These are phyloP conservation scores for Acheta domesticus DNA, from an alignment of 2,888 invertebrate genomes.

Conservation along the genomic window DNA sequence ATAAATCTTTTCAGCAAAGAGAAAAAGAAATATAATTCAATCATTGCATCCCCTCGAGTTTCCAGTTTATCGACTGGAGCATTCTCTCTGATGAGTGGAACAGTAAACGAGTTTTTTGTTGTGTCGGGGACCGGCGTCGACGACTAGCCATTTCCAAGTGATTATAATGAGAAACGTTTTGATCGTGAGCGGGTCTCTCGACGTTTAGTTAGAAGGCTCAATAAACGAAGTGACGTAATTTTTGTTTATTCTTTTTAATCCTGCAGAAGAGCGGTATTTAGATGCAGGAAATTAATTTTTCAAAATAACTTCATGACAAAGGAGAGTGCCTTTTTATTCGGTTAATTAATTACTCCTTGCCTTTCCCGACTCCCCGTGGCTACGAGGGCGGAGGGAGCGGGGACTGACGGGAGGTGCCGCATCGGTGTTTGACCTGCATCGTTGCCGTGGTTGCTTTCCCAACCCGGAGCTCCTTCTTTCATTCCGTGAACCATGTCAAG, in stretches of 20 bases:
- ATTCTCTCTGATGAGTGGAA: too few species aligned
- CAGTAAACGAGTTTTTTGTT: too few species aligned
- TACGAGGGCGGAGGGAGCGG: not conserved
- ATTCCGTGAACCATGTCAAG: too few species aligned
- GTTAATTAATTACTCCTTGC: not conserved
- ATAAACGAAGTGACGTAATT: not conserved
- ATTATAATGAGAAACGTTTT: too few species aligned
- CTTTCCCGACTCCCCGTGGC: not conserved
- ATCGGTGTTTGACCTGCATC: not conserved
- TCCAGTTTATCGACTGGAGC: too few species aligned
- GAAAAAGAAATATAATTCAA: too few species aligned
- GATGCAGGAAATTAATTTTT: conserved; percentile 18
- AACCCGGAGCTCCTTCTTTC: too few species aligned
- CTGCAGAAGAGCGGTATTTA: not conserved
- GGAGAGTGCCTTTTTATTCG: not conserved
- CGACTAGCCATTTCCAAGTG: too few species aligned
- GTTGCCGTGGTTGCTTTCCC: too few species aligned
- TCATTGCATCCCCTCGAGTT: too few species aligned
- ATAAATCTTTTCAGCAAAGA: too few species aligned
- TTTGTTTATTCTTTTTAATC: not conserved
- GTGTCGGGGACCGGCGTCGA: too few species aligned
- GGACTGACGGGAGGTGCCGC: not conserved
- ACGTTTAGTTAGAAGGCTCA: not conserved
- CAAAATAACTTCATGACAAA: not conserved
- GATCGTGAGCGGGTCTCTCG: not conserved